A percentile compares a stretch with the other conserved stretches of the same genome.
phyloP scores from a whole-genome alignment of 2,113 vertebrate genomes.

The Nicator chloris region DNA sequence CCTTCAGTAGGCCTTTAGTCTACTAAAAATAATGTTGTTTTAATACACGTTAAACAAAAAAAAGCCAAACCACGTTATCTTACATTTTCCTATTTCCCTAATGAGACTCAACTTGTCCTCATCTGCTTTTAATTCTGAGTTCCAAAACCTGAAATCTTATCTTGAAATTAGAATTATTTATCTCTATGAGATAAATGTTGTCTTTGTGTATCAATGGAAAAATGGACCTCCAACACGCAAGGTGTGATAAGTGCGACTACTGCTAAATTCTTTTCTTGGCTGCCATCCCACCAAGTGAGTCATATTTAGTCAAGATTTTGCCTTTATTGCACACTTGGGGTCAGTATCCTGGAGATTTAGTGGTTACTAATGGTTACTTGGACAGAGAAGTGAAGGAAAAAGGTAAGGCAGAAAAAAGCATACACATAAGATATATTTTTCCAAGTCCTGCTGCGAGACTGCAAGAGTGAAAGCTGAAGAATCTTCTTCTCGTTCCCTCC shows the following conservation, averaged over 20 bases:
- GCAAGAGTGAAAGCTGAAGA: neutral
- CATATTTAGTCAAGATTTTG: slow-evolving; percentile 1
- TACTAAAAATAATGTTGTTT: neutral
- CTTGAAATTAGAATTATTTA: neutral
- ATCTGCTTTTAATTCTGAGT: neutral
- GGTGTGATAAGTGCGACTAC: neutral
- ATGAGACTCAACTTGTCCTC: neutral
- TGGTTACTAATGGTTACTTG: neutral
- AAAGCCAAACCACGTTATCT: neutral
- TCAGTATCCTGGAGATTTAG: slow-evolving; percentile 7
- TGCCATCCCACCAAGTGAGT: neutral
- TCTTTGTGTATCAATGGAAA: neutral
- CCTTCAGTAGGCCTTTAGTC: neutral
- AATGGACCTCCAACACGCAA: neutral
- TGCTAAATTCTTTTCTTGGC: slow-evolving; percentile 10
- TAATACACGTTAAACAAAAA: neutral
- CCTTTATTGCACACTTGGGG: neutral
- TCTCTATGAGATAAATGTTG: neutral
- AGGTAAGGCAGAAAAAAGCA: neutral
- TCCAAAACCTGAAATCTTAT: neutral
- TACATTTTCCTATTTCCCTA: neutral
- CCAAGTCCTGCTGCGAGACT: neutral
- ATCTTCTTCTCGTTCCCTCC: neutral
- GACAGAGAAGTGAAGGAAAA: neutral
- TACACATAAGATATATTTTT: neutral